Conservation (phyloP, 1,140 invertebrate species). For the Mercenaria mercenaria region DNA sequence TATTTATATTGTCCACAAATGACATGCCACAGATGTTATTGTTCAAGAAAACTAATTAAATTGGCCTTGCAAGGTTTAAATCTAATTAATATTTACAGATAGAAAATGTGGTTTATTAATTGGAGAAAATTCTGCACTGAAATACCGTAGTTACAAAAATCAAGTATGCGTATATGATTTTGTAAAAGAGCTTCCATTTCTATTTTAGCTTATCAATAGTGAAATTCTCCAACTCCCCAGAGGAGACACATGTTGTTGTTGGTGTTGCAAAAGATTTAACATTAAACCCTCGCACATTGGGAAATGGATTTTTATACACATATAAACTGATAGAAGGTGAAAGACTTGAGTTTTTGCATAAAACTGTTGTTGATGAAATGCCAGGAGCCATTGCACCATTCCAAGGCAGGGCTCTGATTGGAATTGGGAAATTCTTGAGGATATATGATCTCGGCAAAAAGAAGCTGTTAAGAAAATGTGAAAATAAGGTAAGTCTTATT, state of each 20-base stretch:
- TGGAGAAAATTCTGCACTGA: too few species aligned
- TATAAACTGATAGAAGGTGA: conserved; percentile 91
- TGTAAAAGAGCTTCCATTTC: too few species aligned
- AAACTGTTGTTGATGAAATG: conserved; percentile 97
- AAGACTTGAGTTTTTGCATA: conserved; percentile 96
- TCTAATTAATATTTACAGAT: too few species aligned
- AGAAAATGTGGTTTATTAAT: too few species aligned
- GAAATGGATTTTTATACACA: conserved; percentile 94
- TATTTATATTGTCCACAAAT: too few species aligned
- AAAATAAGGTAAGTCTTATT: conserved; percentile 95
- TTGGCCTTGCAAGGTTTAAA: too few species aligned
- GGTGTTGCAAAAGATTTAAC: conserved; percentile 97
- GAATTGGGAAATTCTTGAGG: conserved; percentile 95
- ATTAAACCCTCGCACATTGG: conserved; percentile 93
- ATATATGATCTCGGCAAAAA: conserved; percentile 99
- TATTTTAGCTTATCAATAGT: conserved; percentile 90
- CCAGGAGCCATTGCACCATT: conserved; percentile 87
- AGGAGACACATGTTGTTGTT: conserved; percentile 93
- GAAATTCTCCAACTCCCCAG: conserved; percentile 90
- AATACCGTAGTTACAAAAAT: too few species aligned
- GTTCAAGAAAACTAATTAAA: too few species aligned
- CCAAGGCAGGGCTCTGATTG: conserved; percentile 96
- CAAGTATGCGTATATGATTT: too few species aligned
- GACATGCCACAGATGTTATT: too few species aligned
- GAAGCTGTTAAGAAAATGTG: conserved; percentile 98